phyloP scores from a whole-genome alignment of 2,888 invertebrate genomes.

The Blomia tropicalis region DNA sequence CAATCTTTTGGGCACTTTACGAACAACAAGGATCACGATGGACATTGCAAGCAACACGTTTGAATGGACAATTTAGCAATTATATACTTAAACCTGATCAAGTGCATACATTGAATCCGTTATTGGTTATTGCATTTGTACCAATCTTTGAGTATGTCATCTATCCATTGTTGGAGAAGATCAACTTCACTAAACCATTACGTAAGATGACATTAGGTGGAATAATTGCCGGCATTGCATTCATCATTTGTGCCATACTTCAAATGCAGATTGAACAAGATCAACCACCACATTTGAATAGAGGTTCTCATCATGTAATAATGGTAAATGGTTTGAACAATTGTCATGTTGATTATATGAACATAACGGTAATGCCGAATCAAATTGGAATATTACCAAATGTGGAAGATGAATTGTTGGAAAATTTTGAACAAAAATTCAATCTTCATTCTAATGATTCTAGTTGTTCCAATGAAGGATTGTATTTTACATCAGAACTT shows the following conservation, averaged over 20 bases:
- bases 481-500: no score
- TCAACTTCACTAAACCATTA: slow-evolving; percentile 47
- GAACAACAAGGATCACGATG: slow-evolving; percentile 79
- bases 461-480: no score
- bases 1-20: slow-evolving; percentile 89
- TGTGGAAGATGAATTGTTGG: no score
- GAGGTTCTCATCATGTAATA: slow-evolving; percentile 21
- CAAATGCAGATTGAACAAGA: slow-evolving; percentile 55
- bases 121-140: slow-evolving; percentile 57
- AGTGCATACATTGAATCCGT: slow-evolving; percentile 56
- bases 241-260: slow-evolving; percentile 67
- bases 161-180: slow-evolving; percentile 61
- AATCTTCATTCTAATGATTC: no score
- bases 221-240: slow-evolving; percentile 62
- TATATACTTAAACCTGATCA: slow-evolving; percentile 64
- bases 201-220: slow-evolving; percentile 78
- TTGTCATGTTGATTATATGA: background rate
- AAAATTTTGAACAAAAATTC: no score
- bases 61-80: slow-evolving; percentile 48
- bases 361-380: background rate
- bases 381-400: no score
- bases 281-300: slow-evolving; percentile 19
- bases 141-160: slow-evolving; percentile 48
- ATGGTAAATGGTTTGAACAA: slow-evolving; percentile 25
- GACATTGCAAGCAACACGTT: slow-evolving; percentile 77